Evolutionary conservation across 1,140 invertebrate genomes (phyloP), one percentile per base, ranked within the genome.

Genomic region (Hirudo medicinalis): DNA sequence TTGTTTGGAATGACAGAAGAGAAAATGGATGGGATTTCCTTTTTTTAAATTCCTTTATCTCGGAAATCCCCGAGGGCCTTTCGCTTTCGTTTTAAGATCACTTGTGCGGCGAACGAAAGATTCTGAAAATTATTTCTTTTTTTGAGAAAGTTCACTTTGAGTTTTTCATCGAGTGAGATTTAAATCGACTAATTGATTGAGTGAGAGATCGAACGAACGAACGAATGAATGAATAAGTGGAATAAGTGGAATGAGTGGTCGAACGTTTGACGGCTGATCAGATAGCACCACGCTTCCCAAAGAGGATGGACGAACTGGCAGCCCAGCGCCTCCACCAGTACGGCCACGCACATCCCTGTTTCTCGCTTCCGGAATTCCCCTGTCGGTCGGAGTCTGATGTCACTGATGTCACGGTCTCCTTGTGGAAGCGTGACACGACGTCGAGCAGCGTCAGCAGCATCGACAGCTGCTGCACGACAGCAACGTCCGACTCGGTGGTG

Each of bases 221-320:
- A 36, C 69, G 70, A 71, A 36, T 71, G 70, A 57, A 36, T 71
- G 70, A 71, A 4, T 69, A 63, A 71, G 1, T 68, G 55, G 1
- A 69, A 63, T 69, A 53, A 70, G 32, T 70, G 69, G n/a, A 70
- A 27, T 70, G 69, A 70, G n/a, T 70, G 27, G 63, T n/a, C 69
- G 55, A 71, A 29, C 67, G 69, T 69, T 53, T 71, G 70, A 71
- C 70, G 54, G 60, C 20, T 71, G 32, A 25, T 60, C 54, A 32
- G 43, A 17, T 49, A 49, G 43, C 43, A 20, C 68, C 43, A 49
- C 43, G 43, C 13, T 8, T 5, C 43, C 43, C 43, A 13, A 49
- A 49, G 43, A 49, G 43, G 11, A 49, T 49, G 15, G 43, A 49
- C 43, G 43, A 49, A 0, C 43, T 49, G 43, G 43, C 43, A 49